Percentiles rank a stretch among this genome's conserved stretches.
These are phyloP conservation scores for Yponomeuta evonymella DNA, from an alignment of 2,888 invertebrate genomes.

Conservation along the genomic window DNA sequence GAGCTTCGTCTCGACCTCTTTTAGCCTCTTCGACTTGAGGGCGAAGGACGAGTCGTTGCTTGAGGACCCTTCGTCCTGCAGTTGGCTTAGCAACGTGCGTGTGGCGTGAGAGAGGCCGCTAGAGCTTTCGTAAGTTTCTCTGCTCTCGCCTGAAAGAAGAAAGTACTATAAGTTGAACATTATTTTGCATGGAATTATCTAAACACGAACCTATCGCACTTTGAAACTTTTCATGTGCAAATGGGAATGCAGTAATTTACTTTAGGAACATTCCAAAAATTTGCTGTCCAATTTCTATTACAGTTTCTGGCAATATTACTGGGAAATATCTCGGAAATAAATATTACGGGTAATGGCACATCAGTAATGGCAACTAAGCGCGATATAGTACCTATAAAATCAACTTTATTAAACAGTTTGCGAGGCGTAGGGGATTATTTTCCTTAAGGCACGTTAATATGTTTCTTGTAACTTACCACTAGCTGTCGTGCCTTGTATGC, in stretches of 20 bases:
- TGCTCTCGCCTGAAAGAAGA: conserved; percentile 55
- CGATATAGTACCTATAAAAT: not conserved
- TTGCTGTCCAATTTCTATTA: too few species aligned
- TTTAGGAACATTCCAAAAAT: too few species aligned
- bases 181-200: not conserved
- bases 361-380: too few species aligned
- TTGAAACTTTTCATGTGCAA: too few species aligned
- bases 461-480: conserved; percentile 44
- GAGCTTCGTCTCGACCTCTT: conserved; percentile 38
- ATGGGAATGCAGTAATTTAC: too few species aligned
- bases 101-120: conserved; percentile 60
- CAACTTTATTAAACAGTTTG: not conserved
- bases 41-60: conserved; percentile 72
- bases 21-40: conserved; percentile 49
- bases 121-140: conserved; percentile 55
- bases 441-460: too few species aligned
- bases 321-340: too few species aligned
- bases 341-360: too few species aligned
- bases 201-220: not conserved
- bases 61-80: conserved; percentile 72
- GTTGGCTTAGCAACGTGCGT: conserved; percentile 67
- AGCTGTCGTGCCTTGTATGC: conserved; percentile 48
- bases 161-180: conserved; percentile 21
- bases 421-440: too few species aligned
- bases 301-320: too few species aligned